These are phyloP conservation scores for Caranx melampygus DNA, from an alignment of 2,113 vertebrate genomes.

Conservation along the genomic window DNA sequence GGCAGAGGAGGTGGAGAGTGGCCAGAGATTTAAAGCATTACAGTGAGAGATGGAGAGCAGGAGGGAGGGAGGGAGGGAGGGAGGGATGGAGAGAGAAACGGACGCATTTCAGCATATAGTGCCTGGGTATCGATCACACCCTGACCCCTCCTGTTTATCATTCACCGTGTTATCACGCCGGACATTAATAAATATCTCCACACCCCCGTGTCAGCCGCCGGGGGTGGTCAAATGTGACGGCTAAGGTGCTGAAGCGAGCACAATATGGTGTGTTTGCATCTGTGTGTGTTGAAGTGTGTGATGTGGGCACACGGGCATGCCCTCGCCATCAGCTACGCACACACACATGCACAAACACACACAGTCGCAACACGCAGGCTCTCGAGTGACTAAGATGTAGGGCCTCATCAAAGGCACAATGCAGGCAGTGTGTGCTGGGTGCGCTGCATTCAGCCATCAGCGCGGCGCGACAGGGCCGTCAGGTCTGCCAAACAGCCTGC, in stretches of 20 bases:
- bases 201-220: conserved; percentile 11
- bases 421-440: conserved; percentile 72
- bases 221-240: conserved; percentile 20
- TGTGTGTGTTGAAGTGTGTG: not conserved
- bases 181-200: conserved; percentile 38
- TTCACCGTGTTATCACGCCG: conserved; percentile 21
- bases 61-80: conserved; percentile 8
- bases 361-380: conserved; percentile 37
- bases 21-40: conserved; percentile 60
- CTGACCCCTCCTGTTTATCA: conserved; percentile 51
- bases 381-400: conserved; percentile 68
- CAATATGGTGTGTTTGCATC: conserved; percentile 10
- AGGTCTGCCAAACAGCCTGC: conserved; percentile 72
- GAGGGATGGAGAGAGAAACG: conserved; percentile 17
- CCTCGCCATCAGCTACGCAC: conserved; percentile 23
- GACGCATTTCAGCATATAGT: conserved; percentile 23
- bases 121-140: conserved; percentile 50
- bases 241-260: conserved; percentile 1
- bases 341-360: conserved; percentile 33
- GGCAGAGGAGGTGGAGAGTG: conserved; percentile 33
- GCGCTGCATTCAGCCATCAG: conserved; percentile 60
- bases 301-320: conserved; percentile 12
- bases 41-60: conserved; percentile 33
- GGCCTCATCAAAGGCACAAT: conserved; percentile 76
- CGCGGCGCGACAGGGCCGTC: conserved; percentile 55